These are phyloP conservation scores for Carettochelys insculpta DNA, from an alignment of 2,113 vertebrate species.

Conservation along the genomic window DNA sequence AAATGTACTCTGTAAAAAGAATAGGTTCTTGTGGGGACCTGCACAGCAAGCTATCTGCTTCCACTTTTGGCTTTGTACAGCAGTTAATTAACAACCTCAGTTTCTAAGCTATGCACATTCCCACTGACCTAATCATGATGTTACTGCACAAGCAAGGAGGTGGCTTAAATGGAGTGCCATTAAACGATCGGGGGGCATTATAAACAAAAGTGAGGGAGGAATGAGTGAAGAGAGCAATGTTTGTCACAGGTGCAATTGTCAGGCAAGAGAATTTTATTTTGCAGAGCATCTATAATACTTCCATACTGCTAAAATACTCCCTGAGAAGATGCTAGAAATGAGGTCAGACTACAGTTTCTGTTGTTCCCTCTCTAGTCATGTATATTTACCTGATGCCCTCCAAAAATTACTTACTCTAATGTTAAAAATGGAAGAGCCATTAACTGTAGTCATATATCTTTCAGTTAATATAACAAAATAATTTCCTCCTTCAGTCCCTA, in stretches of 20 bases:
- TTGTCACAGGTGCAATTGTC: too few species aligned
- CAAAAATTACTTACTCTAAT: neutral
- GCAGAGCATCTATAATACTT: neutral
- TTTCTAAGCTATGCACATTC: neutral
- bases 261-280: neutral
- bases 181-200: neutral
- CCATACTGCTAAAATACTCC: neutral
- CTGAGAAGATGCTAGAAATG: neutral
- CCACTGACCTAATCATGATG: neutral
- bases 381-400: neutral
- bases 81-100: neutral
- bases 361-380: neutral
- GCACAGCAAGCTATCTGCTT: neutral
- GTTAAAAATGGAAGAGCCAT: neutral
- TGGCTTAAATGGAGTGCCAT: neutral
- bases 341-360: neutral
- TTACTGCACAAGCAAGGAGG: neutral
- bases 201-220: neutral
- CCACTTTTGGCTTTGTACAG: neutral
- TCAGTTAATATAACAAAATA: neutral
- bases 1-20: neutral
- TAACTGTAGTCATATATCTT: neutral
- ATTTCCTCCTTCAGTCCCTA: neutral
- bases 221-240: neutral
- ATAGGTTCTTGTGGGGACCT: neutral